These are phyloP conservation scores for Aspiorhynchus laticeps DNA, from an alignment of 2,113 vertebrate species.

Conservation along the genomic window DNA sequence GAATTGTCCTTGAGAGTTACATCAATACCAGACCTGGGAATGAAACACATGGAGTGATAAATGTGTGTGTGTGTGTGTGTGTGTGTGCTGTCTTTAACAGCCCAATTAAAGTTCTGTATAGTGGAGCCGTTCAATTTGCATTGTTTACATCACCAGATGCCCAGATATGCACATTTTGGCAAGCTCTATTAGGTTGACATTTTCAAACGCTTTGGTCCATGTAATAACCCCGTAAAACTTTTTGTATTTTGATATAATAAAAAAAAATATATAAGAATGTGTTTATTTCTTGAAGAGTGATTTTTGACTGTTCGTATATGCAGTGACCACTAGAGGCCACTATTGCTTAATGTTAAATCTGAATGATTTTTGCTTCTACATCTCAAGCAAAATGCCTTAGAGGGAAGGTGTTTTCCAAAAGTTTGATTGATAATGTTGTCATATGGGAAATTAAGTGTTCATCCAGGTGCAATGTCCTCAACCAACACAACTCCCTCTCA, in stretches of 20 bases:
- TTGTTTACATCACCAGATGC: conserved; percentile 61
- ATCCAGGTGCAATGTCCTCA: neutral
- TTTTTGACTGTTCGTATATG: neutral
- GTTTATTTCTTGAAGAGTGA: conserved; percentile 33
- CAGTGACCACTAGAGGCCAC: conserved; percentile 7
- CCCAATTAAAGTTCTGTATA: conserved; percentile 45
- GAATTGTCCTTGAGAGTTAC: conserved; percentile 14
- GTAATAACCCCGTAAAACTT: conserved; percentile 79
- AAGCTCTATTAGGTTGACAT: conserved; percentile 76
- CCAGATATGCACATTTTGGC: conserved; percentile 63
- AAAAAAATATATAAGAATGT: conserved; percentile 69
- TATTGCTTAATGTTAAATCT: neutral
- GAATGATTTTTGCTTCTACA: neutral
- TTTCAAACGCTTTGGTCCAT: conserved; percentile 81
- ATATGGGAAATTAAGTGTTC: neutral
- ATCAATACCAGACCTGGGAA: neutral
- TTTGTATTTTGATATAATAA: conserved; percentile 87
- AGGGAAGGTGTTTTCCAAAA: conserved; percentile 12
- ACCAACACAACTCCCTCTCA: conserved; percentile 11
- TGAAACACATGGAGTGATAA: neutral
- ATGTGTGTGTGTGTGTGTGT: conserved; percentile 15
- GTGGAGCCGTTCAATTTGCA: conserved; percentile 49
- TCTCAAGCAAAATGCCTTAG: neutral
- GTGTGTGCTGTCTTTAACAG: conserved; percentile 38
- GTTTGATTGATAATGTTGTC: conserved; percentile 7